Evolutionary conservation across 2,888 invertebrate species (phyloP), one percentile per base, ranked within the genome.

Genomic region (Pemphredon lugubris): DNA sequence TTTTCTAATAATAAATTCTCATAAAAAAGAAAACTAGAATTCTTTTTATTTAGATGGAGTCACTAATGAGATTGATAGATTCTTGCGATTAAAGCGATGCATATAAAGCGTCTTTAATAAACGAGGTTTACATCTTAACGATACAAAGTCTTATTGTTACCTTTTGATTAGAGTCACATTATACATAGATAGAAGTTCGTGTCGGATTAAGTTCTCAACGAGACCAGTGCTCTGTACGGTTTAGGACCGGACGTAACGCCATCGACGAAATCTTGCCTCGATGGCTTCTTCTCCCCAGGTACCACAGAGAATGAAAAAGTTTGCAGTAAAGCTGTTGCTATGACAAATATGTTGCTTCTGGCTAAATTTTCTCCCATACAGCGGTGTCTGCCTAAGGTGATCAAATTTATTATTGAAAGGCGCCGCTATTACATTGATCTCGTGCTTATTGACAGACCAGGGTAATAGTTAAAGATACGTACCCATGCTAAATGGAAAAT

Each of bases 311-410:
- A 94, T 2, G 92, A 92, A 80, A 95, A 96, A 80, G 92, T 92
- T 88, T 96, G 96, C 77, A 96, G 90, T 78, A 96, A 90, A 0
- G 94, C 92, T 0, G 95, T 93, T 0, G 93, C 93, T 82, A 96
- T 95, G 30, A 96, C 88, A 84, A 96, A 96, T 53, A 96, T 91
- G 83, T 95, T 96, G 79, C 95, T 95, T 82, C 94, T 94, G 0
- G 95, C 95, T 73, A 96, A 88, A 0, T 93, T 92, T 84, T 96
- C 96, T 0, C 96, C 96, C 93, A 96, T 93, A 84, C 96, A 96
- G 54, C 96, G 93, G 85, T 94, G 95, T 80, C 94, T 94, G 0
- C 91, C 91, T 91, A 74, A 14, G 73, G 20, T 21, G 21, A 50
- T n/a, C 2, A 39, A 39, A 39, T 14, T 1, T n/a, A n/a, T 6